Percentiles rank a stretch among this genome's conserved stretches.
phyloP scores from a whole-genome alignment of 1,140 invertebrate genomes.

The Bradynema listronoti region DNA sequence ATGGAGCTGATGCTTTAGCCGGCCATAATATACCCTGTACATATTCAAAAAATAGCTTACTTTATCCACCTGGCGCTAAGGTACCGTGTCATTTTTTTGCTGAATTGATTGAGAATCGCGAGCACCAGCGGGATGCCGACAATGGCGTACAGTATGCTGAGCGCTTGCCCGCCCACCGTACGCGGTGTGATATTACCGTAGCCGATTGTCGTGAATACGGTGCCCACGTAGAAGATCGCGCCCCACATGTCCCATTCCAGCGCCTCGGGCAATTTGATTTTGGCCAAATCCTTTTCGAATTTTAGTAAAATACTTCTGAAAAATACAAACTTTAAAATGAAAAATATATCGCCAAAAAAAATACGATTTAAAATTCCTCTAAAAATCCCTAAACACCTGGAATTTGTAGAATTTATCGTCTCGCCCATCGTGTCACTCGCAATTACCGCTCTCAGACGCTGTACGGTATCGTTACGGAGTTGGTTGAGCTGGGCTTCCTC shows the following conservation, averaged over 20 bases:
- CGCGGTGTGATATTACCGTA: constrained; percentile 65
- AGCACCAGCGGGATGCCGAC: constrained; percentile 88
- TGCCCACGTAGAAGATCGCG: constrained; percentile 80
- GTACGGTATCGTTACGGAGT: no score
- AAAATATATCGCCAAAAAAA: no score
- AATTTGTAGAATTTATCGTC: no score
- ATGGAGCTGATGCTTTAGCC: no score
- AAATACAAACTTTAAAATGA: no score
- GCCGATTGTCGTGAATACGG: constrained; percentile 82
- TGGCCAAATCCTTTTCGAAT: constrained; percentile 44
- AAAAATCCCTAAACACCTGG: no score
- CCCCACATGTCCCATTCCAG: constrained; percentile 79
- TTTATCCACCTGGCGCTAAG: constrained; percentile 47
- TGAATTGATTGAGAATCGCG: constrained; percentile 59
- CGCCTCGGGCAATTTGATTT: constrained; percentile 42
- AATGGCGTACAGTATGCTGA: constrained; percentile 85
- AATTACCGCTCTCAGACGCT: background rate
- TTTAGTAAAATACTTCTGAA: constrained; percentile 43
- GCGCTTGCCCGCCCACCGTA: constrained; percentile 72
- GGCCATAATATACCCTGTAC: no score
- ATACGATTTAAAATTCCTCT: no score
- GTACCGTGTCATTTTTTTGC: constrained; percentile 56
- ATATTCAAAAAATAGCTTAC: constrained; percentile 10
- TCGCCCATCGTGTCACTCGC: background rate
- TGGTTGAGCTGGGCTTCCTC: no score